A percentile compares a stretch with the other conserved stretches of the same genome.
Conservation (phyloP, 2,113 vertebrate genomes). For the Tretioscincus oriximinensis region DNA sequence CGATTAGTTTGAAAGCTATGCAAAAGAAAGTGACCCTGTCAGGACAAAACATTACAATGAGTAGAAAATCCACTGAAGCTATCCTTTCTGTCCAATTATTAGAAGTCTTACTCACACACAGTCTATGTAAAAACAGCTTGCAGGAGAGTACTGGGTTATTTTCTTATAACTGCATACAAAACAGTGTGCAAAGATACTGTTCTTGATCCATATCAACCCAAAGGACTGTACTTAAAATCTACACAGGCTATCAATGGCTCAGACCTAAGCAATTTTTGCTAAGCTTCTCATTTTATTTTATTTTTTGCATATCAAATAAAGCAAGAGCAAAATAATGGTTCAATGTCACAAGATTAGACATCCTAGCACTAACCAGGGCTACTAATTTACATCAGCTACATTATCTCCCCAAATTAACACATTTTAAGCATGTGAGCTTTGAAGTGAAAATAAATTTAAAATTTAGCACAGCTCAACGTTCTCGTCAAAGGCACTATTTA, state of each 20-base stretch:
- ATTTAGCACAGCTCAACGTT: neutral
- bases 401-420: slow-evolving; percentile 26
- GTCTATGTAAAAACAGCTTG: too few species aligned
- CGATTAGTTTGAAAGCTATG: too few species aligned
- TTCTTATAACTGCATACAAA: too few species aligned
- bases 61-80: too few species aligned
- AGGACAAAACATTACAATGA: too few species aligned
- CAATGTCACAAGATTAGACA: slow-evolving; percentile 18
- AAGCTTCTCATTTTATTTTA: neutral
- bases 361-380: neutral
- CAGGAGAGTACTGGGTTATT: too few species aligned
- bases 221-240: neutral
- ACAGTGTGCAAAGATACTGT: too few species aligned
- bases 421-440: slow-evolving; percentile 19
- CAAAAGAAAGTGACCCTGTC: too few species aligned
- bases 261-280: neutral
- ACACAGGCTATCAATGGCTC: neutral
- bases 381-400: slow-evolving; percentile 24
- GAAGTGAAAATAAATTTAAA: slow-evolving; percentile 14
- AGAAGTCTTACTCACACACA: too few species aligned
- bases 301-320: slow-evolving; percentile 5
- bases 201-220: too few species aligned
- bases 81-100: too few species aligned
- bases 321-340: slow-evolving; percentile 1
- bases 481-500: neutral